Percentiles rank a stretch among this genome's conserved stretches.
Conservation (phyloP, 2,113 vertebrate genomes). For the Anoplopoma fimbria region DNA sequence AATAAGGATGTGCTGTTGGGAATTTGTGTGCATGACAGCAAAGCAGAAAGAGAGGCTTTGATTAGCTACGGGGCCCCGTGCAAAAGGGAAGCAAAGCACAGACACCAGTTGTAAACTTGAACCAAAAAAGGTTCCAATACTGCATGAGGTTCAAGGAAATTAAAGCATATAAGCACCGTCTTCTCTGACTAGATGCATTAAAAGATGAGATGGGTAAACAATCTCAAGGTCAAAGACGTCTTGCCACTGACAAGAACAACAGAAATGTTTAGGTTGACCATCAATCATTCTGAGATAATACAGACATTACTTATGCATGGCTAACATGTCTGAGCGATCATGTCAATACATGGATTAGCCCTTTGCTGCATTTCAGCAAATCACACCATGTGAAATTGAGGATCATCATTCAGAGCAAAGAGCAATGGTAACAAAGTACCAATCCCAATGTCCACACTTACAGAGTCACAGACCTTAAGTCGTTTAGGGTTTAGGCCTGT, state of each 20-base stretch:
- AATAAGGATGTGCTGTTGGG: conserved; percentile 78
- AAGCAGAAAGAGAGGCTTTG: conserved; percentile 67
- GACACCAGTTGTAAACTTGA: conserved; percentile 45
- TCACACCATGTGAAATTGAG: conserved; percentile 39
- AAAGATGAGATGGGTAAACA: conserved; percentile 28
- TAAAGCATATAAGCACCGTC: neutral
- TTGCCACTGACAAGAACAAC: neutral
- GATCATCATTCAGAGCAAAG: conserved; percentile 15
- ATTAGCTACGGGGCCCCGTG: conserved; percentile 63
- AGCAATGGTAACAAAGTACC: conserved; percentile 2
- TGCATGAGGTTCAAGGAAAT: conserved; percentile 41
- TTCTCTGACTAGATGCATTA: conserved; percentile 14
- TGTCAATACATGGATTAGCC: neutral
- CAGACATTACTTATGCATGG: neutral
- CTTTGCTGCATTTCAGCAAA: conserved; percentile 40
- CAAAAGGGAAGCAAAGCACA: conserved; percentile 53
- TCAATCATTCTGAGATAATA: conserved; percentile 1
- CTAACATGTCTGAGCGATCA: neutral
- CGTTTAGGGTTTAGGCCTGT: too few species aligned
- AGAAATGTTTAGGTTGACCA: neutral
- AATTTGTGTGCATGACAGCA: conserved; percentile 73
- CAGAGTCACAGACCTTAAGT: too few species aligned
- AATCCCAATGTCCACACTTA: neutral
- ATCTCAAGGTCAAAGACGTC: conserved; percentile 2
- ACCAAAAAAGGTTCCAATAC: conserved; percentile 22